Conservation (phyloP, 2,888 invertebrate genomes). For the Chymomyza caudatula region DNA sequence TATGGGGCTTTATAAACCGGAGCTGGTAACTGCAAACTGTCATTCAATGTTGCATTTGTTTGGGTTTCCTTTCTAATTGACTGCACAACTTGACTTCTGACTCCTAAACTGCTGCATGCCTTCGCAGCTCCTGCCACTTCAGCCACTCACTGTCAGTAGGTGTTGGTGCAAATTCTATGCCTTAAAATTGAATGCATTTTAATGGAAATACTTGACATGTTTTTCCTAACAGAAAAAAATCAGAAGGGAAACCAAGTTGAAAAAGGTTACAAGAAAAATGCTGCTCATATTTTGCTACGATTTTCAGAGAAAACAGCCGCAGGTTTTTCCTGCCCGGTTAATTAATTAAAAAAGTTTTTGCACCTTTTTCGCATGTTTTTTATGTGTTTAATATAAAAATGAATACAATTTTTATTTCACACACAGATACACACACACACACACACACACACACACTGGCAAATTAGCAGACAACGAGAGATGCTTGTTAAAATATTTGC, state of each 20-base stretch:
- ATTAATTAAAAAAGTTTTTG: conserved; percentile 65
- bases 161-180: not conserved
- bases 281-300: conserved; percentile 27
- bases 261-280: conserved; percentile 11
- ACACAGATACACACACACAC: conserved; percentile 23
- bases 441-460: conserved; percentile 16
- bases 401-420: conserved; percentile 63
- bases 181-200: not conserved
- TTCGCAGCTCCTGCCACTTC: not conserved
- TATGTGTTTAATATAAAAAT: conserved; percentile 37
- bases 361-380: conserved; percentile 35
- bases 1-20: too few species aligned
- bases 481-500: conserved; percentile 67
- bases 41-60: conserved; percentile 36
- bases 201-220: conserved; percentile 22
- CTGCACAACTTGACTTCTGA: conserved; percentile 18
- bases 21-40: conserved; percentile 12
- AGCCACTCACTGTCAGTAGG: not conserved
- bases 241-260: conserved; percentile 5
- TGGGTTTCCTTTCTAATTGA: conserved; percentile 49
- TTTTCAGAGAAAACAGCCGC: conserved; percentile 11
- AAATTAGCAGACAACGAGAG: conserved; percentile 19
- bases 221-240: conserved; percentile 11
- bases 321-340: conserved; percentile 19
- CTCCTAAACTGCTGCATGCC: not conserved